A percentile compares a stretch with the other conserved stretches of the same genome.
These are phyloP conservation scores for Streblospio benedicti DNA, from an alignment of 1,140 invertebrate genomes.

Conservation along the genomic window DNA sequence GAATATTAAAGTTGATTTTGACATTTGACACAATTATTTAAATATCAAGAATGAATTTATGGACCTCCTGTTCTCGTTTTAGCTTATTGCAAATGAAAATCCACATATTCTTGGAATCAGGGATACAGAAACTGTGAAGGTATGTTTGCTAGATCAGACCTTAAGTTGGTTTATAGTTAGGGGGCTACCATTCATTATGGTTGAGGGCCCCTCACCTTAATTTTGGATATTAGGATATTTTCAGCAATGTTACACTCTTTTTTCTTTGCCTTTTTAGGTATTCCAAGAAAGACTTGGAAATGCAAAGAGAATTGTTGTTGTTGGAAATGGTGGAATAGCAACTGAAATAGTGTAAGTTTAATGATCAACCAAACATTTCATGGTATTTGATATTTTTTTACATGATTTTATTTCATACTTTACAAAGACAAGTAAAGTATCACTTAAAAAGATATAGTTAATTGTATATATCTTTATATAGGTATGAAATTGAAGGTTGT, in stretches of 20 bases:
- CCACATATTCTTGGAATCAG: constrained; percentile 73
- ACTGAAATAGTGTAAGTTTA: constrained; percentile 71
- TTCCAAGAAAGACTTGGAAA: constrained; percentile 63
- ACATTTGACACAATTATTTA: neutral
- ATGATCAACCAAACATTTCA: neutral
- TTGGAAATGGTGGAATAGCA: constrained; percentile 96
- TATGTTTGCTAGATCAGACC: constrained; percentile 13
- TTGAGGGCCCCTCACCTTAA: neutral
- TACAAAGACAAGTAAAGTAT: neutral
- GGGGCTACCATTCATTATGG: neutral
- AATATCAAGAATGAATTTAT: constrained; percentile 2
- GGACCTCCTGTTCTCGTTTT: constrained; percentile 10
- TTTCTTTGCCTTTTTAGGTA: constrained; percentile 43
- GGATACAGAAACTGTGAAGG: constrained; percentile 84
- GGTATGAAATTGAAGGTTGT: constrained; percentile 70
- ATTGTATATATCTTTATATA: constrained; percentile 24
- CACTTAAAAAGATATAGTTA: neutral
- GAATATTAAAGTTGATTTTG: neutral
- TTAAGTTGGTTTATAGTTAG: neutral
- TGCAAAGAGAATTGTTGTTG: constrained; percentile 65
- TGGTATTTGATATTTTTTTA: neutral
- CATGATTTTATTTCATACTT: neutral
- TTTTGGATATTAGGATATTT: neutral
- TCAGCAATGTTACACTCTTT: constrained; percentile 4
- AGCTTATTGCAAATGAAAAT: constrained; percentile 49